A percentile compares a stretch with the other conserved stretches of the same genome.
phyloP scores from a whole-genome alignment of 2,888 invertebrate genomes.

The Micropterix aruncella region DNA sequence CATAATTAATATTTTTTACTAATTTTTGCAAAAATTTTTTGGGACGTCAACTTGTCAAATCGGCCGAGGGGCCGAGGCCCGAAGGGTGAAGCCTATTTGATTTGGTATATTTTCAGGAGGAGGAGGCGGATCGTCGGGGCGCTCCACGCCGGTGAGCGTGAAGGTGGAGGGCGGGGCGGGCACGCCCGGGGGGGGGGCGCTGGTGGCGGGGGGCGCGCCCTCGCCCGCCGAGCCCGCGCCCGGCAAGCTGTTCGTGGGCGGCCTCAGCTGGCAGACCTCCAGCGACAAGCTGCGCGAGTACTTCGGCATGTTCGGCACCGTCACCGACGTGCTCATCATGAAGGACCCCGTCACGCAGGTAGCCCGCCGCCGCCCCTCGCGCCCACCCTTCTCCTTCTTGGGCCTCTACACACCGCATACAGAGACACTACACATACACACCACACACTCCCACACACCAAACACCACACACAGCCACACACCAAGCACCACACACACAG shows the following conservation, averaged over 20 bases:
- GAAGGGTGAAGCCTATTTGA: too few species aligned
- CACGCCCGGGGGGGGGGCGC: slow-evolving; percentile 19
- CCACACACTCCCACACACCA: too few species aligned
- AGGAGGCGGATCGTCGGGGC: slow-evolving; percentile 53
- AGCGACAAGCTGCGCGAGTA: slow-evolving; percentile 86
- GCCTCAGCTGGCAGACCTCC: slow-evolving; percentile 87
- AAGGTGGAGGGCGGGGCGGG: slow-evolving; percentile 20
- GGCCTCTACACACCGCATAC: too few species aligned
- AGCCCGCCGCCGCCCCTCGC: slow-evolving; percentile 16
- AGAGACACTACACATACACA: too few species aligned
- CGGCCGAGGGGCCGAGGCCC: too few species aligned
- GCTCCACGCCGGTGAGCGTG: slow-evolving; percentile 52
- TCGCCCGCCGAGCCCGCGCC: slow-evolving; percentile 55
- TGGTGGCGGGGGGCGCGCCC: slow-evolving; percentile 21
- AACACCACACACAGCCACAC: too few species aligned
- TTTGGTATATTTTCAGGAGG: slow-evolving; percentile 25
- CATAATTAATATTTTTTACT: too few species aligned
- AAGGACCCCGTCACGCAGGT: slow-evolving; percentile 91
- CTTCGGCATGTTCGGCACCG: slow-evolving; percentile 84
- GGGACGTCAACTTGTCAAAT: too few species aligned
- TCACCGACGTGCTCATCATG: slow-evolving; percentile 87
- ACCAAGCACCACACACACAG: too few species aligned
- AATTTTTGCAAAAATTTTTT: too few species aligned
- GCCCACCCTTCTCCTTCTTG: neutral
- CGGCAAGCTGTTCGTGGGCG: slow-evolving; percentile 81